Evolutionary conservation across 2,113 vertebrate genomes (phyloP), one percentile per base, ranked within the genome.

Genomic region (Aphyosemion australe): DNA sequence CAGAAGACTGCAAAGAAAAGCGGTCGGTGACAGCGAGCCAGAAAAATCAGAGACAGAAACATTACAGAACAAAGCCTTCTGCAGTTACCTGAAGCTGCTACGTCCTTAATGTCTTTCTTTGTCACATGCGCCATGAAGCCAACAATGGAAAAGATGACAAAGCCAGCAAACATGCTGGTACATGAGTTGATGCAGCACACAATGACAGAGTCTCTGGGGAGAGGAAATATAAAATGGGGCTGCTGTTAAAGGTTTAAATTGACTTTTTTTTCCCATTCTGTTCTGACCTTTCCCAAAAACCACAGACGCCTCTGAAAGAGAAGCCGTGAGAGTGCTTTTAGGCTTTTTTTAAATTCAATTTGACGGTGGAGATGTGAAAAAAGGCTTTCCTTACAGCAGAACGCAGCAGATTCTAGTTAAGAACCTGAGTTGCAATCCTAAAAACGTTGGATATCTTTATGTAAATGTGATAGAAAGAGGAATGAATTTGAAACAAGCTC

Each of bases 101-200:
- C 95, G 16, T 99, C 96, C 42, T 95, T 95, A 57, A 99, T 98
- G 20, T 95, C 87, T 87, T 91, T 95, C 88, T 97, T 98, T 57
- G 97, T 97, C 90, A 98, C 95, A 14, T 99, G 92, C 48, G 97
- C 89, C 97, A 99, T 99, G 92, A 99, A 99, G 86, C 97, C 97
- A 73, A 99, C 97, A 56, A 99, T 99, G 76, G 97, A 99, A 93
- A 99, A 99, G 92, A 99, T 99, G 71, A 99, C 97, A 78, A 99
- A 96, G 62, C 97, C 97, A 71, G 97, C 97, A 69, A 99, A 99
- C 97, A 99, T 99, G 88, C 97, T 99, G 72, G 97, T 99, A 87
- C 94, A 95, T 6, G 97, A 99, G 74, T 99, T 99, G 88, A 99
- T 97, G 86, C 95, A 96, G 91, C 97, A 99, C 74, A 99, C 97